Conservation (phyloP, 2,888 invertebrate species). For the Sphecodes monilicornis region DNA sequence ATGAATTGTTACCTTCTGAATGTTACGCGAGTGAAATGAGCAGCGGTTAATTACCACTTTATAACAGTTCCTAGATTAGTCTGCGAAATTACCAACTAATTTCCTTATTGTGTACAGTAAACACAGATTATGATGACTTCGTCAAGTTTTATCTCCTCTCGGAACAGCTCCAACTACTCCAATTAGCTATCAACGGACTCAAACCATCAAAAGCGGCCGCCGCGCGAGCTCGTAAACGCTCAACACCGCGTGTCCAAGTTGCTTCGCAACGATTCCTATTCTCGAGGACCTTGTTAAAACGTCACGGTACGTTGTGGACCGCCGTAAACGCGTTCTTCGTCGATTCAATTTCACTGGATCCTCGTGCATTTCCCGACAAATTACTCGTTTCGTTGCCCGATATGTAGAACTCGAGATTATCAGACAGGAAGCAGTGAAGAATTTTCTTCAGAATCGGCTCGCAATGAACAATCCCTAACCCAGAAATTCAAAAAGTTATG, state of each 20-base stretch:
- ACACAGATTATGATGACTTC: not conserved
- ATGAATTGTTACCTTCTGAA: not conserved
- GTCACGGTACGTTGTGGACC: conserved; percentile 38
- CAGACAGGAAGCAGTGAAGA: not conserved
- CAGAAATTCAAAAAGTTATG: too few species aligned
- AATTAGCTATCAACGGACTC: not conserved
- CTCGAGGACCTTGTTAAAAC: conserved; percentile 27
- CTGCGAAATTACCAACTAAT: not conserved
- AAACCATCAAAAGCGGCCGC: conserved; percentile 6
- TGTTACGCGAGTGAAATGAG: not conserved
- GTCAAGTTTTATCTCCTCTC: not conserved
- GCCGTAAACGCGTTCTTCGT: conserved; percentile 11
- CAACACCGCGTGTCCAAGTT: not conserved
- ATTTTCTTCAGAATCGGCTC: not conserved
- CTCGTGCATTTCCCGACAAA: conserved; percentile 29
- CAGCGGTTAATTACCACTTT: not conserved
- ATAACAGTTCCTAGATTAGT: not conserved
- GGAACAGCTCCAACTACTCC: not conserved
- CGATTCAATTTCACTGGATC: conserved; percentile 38
- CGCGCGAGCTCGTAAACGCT: conserved; percentile 6
- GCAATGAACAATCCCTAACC: too few species aligned
- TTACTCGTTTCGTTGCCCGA: conserved; percentile 13
- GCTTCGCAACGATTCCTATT: not conserved
- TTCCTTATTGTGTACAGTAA: not conserved
- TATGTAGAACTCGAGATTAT: not conserved